phyloP scores from a whole-genome alignment of 2,888 invertebrate species.

The Leucoma salicis region DNA sequence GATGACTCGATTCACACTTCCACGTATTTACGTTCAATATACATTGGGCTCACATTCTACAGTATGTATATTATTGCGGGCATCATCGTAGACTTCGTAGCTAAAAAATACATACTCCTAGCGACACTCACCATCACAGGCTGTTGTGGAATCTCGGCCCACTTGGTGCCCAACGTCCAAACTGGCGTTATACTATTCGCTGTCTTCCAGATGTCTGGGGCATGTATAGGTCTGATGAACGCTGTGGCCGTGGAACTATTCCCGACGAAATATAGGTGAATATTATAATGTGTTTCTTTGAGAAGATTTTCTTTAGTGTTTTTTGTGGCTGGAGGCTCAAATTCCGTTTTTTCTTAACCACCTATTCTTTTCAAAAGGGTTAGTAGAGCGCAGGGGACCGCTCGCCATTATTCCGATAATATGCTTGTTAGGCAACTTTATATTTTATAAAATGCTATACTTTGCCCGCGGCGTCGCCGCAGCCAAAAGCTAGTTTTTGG shows the following conservation, averaged over 20 bases:
- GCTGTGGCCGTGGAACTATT: slow-evolving; percentile 82
- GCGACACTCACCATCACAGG: slow-evolving; percentile 75
- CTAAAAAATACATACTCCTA: slow-evolving; percentile 80
- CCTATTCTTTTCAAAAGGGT: too few relatives aligned
- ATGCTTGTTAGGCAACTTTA: too few relatives aligned
- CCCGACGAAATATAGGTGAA: slow-evolving; percentile 77
- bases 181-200: slow-evolving; percentile 83
- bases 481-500: too few relatives aligned
- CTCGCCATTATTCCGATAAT: too few relatives aligned
- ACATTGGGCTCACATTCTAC: slow-evolving; percentile 85
- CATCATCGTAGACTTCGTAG: slow-evolving; percentile 76
- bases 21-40: slow-evolving; percentile 85
- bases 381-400: too few relatives aligned
- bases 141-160: slow-evolving; percentile 79
- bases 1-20: slow-evolving; percentile 78
- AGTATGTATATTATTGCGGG: slow-evolving; percentile 85
- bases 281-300: too few relatives aligned
- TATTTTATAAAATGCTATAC: too few relatives aligned
- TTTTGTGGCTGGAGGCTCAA: too few relatives aligned
- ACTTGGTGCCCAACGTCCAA: slow-evolving; percentile 71
- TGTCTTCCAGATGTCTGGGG: slow-evolving; percentile 78
- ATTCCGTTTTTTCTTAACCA: too few relatives aligned
- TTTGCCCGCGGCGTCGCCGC: too few relatives aligned
- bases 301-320: too few relatives aligned
- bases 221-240: slow-evolving; percentile 80